phyloP scores from a whole-genome alignment of 1,140 invertebrate genomes.

The Drosophila lini region DNA sequence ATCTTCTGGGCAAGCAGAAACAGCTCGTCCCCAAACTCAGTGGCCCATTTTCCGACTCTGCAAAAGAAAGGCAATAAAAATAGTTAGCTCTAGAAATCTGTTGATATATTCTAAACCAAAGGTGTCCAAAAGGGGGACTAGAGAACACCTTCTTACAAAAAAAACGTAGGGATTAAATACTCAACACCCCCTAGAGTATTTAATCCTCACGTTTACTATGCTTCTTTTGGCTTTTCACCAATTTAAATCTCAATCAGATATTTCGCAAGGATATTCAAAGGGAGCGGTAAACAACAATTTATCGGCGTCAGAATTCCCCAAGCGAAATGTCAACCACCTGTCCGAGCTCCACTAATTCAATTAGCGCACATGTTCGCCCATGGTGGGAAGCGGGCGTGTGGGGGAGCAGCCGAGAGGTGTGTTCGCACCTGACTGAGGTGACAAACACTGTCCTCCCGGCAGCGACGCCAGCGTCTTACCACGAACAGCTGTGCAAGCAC shows the following conservation, averaged over 20 bases:
- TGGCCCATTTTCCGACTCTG: conserved; percentile 87
- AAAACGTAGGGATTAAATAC: too few relatives aligned
- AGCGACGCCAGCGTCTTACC: conserved; percentile 36
- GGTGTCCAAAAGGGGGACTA: not conserved
- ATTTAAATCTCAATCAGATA: not conserved
- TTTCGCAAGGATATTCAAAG: not conserved
- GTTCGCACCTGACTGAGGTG: conserved; percentile 21
- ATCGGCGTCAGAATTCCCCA: conserved; percentile 2
- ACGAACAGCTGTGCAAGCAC: conserved; percentile 50
- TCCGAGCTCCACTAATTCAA: conserved; percentile 74
- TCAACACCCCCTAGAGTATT: too few relatives aligned
- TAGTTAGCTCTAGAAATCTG: too few relatives aligned
- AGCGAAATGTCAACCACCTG: conserved; percentile 73
- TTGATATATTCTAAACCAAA: not conserved
- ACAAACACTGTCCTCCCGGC: conserved; percentile 24
- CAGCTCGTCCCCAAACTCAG: conserved; percentile 87
- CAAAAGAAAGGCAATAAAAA: conserved; percentile 12
- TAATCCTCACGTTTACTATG: too few relatives aligned
- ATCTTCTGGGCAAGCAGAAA: conserved; percentile 87
- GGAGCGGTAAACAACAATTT: conserved; percentile 9
- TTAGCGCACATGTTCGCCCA: conserved; percentile 65
- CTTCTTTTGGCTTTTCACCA: not conserved
- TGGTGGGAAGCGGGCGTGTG: conserved; percentile 24
- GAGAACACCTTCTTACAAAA: too few relatives aligned
- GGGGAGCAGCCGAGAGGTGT: conserved; percentile 25